These are phyloP conservation scores for human DNA, from an alignment of 2,113 vertebrate genomes.

Conservation along the genomic window DNA sequence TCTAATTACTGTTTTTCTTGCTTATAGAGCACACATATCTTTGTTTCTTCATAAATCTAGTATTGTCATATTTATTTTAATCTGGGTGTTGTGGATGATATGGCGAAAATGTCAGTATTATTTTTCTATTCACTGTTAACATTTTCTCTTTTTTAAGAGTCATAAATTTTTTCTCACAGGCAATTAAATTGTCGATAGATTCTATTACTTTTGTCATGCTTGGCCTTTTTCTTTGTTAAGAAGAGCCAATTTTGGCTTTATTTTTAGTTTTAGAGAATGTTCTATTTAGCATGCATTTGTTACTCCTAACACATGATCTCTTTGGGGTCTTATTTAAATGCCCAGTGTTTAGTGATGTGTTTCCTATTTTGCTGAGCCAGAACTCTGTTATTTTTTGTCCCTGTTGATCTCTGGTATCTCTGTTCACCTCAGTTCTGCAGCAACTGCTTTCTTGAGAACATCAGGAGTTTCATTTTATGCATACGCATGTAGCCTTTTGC, in stretches of 20 bases:
- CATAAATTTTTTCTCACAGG: background rate
- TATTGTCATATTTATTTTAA: background rate
- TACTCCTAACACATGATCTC: background rate
- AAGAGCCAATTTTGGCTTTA: background rate
- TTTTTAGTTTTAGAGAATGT: background rate
- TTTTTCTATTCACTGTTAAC: background rate
- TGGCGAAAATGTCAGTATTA: background rate
- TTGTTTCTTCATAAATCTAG: background rate
- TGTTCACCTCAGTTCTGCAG: background rate
- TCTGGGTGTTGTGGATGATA: background rate
- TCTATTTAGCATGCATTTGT: background rate
- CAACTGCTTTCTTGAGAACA: too few relatives aligned
- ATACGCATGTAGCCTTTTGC: background rate
- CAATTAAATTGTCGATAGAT: too few relatives aligned
- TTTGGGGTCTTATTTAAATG: too few relatives aligned
- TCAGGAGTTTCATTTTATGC: background rate
- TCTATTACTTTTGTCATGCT: background rate
- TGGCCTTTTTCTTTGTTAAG: background rate
- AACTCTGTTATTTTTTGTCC: background rate
- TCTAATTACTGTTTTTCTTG: background rate
- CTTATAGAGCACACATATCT: background rate
- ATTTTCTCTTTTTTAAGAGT: background rate
- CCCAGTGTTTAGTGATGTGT: background rate
- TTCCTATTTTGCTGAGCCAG: background rate
- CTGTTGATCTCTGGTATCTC: too few relatives aligned